Percentiles rank a stretch among this genome's conserved stretches.
Conservation (phyloP, 2,888 invertebrate species). For the Phania funesta region DNA sequence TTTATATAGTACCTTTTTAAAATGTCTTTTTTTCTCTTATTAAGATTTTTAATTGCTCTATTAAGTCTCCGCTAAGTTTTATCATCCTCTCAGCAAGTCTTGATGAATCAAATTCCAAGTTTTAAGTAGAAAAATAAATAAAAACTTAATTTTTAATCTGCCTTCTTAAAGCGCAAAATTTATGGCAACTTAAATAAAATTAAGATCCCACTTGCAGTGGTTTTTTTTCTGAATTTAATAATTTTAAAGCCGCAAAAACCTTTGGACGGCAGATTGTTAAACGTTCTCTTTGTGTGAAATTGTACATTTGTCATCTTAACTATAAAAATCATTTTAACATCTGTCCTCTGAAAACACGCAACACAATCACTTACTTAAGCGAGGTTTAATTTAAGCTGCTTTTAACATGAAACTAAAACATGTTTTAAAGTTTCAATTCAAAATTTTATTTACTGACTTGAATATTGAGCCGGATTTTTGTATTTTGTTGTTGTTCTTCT, state of each 20-base stretch:
- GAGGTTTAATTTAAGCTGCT: constrained; percentile 60
- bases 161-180: constrained; percentile 28
- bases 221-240: background rate
- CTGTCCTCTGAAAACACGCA: constrained; percentile 22
- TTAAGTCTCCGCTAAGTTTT: too few relatives aligned
- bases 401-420: constrained; percentile 43
- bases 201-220: constrained; percentile 42
- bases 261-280: constrained; percentile 38
- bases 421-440: constrained; percentile 38
- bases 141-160: background rate
- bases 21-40: too few relatives aligned
- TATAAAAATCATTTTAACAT: constrained; percentile 39
- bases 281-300: constrained; percentile 50
- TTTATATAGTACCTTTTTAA: background rate
- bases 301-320: constrained; percentile 63
- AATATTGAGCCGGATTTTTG: constrained; percentile 46
- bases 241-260: constrained; percentile 46
- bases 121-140: background rate
- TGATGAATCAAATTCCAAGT: background rate
- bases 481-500: constrained; percentile 7
- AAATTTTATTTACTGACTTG: background rate
- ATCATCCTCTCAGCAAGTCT: background rate
- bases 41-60: too few relatives aligned
- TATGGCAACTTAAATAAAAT: constrained; percentile 57
- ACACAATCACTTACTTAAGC: constrained; percentile 9